Conservation (phyloP, 2,888 invertebrate genomes). For the Oscheius sp. region DNA sequence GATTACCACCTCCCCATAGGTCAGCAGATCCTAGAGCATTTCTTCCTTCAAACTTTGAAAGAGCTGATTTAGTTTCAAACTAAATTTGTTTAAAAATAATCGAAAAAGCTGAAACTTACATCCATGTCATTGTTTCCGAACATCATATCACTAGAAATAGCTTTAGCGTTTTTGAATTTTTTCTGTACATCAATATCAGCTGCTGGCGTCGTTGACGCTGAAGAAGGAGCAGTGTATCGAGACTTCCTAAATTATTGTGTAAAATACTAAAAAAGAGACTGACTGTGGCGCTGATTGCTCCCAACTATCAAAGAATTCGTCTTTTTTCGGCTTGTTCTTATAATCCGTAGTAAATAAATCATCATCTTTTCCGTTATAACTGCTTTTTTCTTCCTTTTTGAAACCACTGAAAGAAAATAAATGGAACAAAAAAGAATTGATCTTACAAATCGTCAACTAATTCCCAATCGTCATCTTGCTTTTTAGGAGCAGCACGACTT, state of each 20-base stretch:
- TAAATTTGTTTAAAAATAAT: conserved; percentile 53
- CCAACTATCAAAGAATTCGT: conserved; percentile 66
- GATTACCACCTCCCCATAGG: conserved; percentile 80
- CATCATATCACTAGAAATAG: conserved; percentile 96
- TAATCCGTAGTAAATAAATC: conserved; percentile 49
- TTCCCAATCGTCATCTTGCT: conserved; percentile 65
- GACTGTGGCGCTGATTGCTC: conserved; percentile 48
- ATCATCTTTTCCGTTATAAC: conserved; percentile 35
- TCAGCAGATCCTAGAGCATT: conserved; percentile 94
- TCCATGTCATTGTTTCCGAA: conserved; percentile 78
- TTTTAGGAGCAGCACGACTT: conserved; percentile 23
- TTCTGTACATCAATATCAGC: conserved; percentile 83
- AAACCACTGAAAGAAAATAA: conserved; percentile 2
- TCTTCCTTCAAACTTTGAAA: conserved; percentile 88
- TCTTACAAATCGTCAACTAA: conserved; percentile 47
- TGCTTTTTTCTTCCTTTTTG: conserved; percentile 10
- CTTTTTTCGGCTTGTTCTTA: conserved; percentile 44
- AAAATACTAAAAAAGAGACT: conserved; percentile 5
- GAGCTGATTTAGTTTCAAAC: conserved; percentile 73
- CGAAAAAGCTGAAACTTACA: conserved; percentile 33
- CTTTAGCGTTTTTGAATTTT: conserved; percentile 95
- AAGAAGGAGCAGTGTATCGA: conserved; percentile 37
- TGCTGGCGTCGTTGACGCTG: conserved; percentile 29
- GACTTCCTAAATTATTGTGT: conserved; percentile 37
- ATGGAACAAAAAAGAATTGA: not conserved